A percentile compares a stretch with the other conserved stretches of the same genome.
Conservation (phyloP, 1,140 invertebrate genomes). For the Aphis craccivora region DNA sequence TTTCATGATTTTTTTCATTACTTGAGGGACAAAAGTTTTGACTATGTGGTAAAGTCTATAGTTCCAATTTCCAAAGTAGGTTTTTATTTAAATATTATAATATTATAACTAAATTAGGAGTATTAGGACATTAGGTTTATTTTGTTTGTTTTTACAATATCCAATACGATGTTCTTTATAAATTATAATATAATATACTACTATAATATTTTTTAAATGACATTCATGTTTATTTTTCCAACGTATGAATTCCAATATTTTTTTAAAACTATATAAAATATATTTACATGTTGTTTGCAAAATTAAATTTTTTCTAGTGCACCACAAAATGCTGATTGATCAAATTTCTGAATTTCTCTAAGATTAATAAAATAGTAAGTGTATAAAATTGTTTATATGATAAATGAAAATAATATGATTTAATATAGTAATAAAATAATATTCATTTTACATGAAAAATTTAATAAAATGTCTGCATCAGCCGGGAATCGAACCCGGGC, state of each 20-base stretch:
- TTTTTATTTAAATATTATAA: too few species aligned
- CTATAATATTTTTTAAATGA: too few species aligned
- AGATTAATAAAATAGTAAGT: not conserved
- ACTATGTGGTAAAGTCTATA: not conserved
- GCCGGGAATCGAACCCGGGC: conserved; percentile 91
- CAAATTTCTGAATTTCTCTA: not conserved
- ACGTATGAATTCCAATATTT: too few species aligned
- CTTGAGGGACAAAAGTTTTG: not conserved
- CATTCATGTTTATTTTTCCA: too few species aligned
- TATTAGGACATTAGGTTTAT: not conserved
- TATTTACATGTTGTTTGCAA: too few species aligned
- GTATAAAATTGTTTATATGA: not conserved
- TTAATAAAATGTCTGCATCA: conserved; percentile 67
- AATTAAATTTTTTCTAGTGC: not conserved
- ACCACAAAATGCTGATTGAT: not conserved
- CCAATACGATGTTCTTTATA: too few species aligned
- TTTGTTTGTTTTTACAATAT: not conserved
- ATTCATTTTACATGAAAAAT: not conserved
- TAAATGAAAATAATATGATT: not conserved
- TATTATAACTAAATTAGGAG: too few species aligned
- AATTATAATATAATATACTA: not conserved
- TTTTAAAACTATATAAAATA: too few species aligned
- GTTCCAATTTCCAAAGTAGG: too few species aligned
- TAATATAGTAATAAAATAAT: not conserved
- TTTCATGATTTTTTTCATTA: not conserved